Evolutionary conservation across 2,113 vertebrate species (phyloP).

Genomic region (Saimiri boliviensis): DNA sequence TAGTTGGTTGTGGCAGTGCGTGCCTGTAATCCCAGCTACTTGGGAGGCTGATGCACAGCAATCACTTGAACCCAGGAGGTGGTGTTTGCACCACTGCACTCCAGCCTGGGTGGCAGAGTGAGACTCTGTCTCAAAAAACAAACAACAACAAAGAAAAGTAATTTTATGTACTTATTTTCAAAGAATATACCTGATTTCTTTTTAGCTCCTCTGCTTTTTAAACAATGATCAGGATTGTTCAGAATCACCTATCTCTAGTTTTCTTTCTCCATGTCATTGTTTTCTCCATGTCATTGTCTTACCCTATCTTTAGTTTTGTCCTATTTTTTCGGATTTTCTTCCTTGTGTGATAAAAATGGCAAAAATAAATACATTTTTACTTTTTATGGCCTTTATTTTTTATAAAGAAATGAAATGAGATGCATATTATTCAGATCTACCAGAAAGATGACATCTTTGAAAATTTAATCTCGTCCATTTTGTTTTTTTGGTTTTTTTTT

Average conservation of each 20-base stretch:
- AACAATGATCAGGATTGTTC: background rate
- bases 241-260: background rate
- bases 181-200: background rate
- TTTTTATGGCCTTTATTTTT: constrained; percentile 36
- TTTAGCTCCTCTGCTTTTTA: background rate
- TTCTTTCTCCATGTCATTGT: background rate
- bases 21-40: too few relatives aligned
- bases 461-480: background rate
- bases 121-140: too few relatives aligned
- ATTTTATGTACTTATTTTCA: constrained; percentile 34
- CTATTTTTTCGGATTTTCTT: background rate
- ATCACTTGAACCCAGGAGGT: too few relatives aligned
- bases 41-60: too few relatives aligned
- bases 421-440: constrained; percentile 19
- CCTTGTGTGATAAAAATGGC: constrained; percentile 45
- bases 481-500: background rate
- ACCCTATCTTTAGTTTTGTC: background rate
- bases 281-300: background rate
- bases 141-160: background rate
- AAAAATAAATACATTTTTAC: constrained; percentile 39
- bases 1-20: too few relatives aligned
- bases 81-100: too few relatives aligned
- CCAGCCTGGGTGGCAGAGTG: too few relatives aligned
- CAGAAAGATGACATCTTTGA: constrained; percentile 2
- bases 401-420: constrained; percentile 29